Base-by-base conservation (phyloP, 2,113 vertebrate genomes). In the Cairina moschata region DNA sequence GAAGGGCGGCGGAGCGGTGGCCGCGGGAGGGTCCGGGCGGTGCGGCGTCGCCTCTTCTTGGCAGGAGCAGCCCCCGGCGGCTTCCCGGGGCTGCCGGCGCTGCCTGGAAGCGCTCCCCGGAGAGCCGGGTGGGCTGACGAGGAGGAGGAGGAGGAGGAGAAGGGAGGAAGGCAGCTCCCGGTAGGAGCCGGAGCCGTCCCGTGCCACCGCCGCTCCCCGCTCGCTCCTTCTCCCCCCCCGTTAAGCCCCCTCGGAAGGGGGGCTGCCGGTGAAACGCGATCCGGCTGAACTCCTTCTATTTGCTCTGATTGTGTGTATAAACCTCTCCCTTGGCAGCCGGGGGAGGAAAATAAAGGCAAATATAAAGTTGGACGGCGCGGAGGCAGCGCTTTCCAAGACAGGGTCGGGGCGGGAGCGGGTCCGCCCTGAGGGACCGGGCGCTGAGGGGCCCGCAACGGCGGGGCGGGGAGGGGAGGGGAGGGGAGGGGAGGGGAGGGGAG, bases 61-160 rank as follows among this genome's bases (percentile, higher is more conserved):
- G 86, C 72, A 92, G 56, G 54, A 56, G 52, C 17, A 67, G 72
- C 55, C 62, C 55, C 8, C 40, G 36, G 72, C 52, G 32, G 84
- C 81, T 89, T 86, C 95, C 93, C 72, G 91, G 88, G 95, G 52
- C 44, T 69, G 18, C 48, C 54, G 36, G 73, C 65, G 28, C 83
- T 92, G 95, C 89, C 83, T 90, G 95, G 91, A 88, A 94, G 52
- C 28, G 23, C 58, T 91, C 56, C 76, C 76, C 17, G 36, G 7
- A 58, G 26, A 68, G 54, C 46, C 28, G 28, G 44, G 46, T 10
- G 58, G 42, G 32, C 32, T 31, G 48, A 42, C 12, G 44, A 42
- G 58, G 28, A 79, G 50, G 34, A 44, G 11, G 16, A 67, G 63
- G 40, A 68, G 72, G n/a, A n/a, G 10, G 46, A 48, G 20, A 20